Percentiles rank a stretch among this genome's conserved stretches.
Evolutionary conservation across 1,140 invertebrate genomes (phyloP).

Genomic region (Pseudomyrmex gracilis): DNA sequence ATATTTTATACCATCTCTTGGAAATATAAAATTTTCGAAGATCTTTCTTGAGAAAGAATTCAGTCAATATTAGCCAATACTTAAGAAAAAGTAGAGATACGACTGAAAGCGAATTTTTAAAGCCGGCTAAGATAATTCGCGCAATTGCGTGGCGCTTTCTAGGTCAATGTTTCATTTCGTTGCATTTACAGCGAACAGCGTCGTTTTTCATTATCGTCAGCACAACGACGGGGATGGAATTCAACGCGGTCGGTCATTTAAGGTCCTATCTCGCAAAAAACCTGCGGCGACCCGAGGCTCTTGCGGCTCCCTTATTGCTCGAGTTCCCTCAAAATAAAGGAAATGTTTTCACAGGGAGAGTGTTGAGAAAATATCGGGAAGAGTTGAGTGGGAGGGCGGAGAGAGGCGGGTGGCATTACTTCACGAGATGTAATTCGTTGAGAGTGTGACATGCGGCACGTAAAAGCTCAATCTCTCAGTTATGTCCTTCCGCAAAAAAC

Average conservation of each 20-base stretch:
- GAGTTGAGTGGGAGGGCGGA: neutral
- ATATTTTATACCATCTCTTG: slow-evolving; percentile 5
- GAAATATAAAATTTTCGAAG: neutral
- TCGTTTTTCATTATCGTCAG: slow-evolving; percentile 44
- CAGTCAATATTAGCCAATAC: neutral
- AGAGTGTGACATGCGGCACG: slow-evolving; percentile 51
- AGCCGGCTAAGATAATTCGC: neutral
- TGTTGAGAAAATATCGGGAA: slow-evolving; percentile 14
- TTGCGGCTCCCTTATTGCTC: slow-evolving; percentile 35
- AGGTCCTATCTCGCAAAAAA: slow-evolving; percentile 21
- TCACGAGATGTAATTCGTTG: slow-evolving; percentile 59
- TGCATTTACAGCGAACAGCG: neutral
- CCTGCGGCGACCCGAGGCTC: slow-evolving; percentile 15
- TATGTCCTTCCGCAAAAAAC: slow-evolving; percentile 15
- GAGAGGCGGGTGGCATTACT: slow-evolving; percentile 40
- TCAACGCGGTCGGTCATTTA: slow-evolving; percentile 39
- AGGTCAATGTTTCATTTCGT: slow-evolving; percentile 29
- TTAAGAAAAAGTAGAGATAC: neutral
- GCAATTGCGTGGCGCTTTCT: slow-evolving; percentile 28
- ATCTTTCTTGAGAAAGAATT: neutral
- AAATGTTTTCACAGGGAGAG: slow-evolving; percentile 36
- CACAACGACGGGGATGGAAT: slow-evolving; percentile 20
- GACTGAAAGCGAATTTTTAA: slow-evolving; percentile 1
- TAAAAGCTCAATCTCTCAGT: slow-evolving; percentile 55
- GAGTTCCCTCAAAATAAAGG: slow-evolving; percentile 36